phyloP scores from a whole-genome alignment of 2,797 vertebrate species.

The Semotilus atromaculatus region DNA sequence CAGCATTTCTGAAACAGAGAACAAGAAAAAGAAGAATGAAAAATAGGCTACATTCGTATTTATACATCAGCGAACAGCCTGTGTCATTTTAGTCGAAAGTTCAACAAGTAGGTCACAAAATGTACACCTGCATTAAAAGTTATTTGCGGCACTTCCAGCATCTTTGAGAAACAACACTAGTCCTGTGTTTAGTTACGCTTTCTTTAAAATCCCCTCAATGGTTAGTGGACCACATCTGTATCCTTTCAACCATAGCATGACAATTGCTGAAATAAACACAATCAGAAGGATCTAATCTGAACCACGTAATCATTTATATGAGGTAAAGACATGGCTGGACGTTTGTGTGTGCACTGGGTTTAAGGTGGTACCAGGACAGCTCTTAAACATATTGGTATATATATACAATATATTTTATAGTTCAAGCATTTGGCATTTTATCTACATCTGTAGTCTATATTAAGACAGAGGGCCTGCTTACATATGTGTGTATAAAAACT shows the following conservation, averaged over 20 bases:
- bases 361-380: neutral
- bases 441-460: slow-evolving; percentile 2
- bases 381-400: neutral
- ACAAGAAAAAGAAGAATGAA: slow-evolving; percentile 9
- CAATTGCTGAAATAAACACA: slow-evolving; percentile 55
- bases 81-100: neutral
- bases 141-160: neutral
- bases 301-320: slow-evolving; percentile 77
- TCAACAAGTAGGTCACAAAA: neutral
- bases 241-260: slow-evolving; percentile 67
- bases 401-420: neutral
- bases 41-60: neutral
- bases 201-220: neutral
- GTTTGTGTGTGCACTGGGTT: slow-evolving; percentile 2
- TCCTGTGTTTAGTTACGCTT: slow-evolving; percentile 1
- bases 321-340: slow-evolving; percentile 55
- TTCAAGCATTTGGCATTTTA: neutral
- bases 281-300: slow-evolving; percentile 71
- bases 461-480: neutral
- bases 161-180: neutral
- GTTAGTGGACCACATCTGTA: slow-evolving; percentile 9
- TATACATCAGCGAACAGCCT: neutral
- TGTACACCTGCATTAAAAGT: neutral
- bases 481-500: neutral
- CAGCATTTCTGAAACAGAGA: slow-evolving; percentile 88